phyloP scores from a whole-genome alignment of 2,797 vertebrate genomes.

The Micropoecilia bifurca region DNA sequence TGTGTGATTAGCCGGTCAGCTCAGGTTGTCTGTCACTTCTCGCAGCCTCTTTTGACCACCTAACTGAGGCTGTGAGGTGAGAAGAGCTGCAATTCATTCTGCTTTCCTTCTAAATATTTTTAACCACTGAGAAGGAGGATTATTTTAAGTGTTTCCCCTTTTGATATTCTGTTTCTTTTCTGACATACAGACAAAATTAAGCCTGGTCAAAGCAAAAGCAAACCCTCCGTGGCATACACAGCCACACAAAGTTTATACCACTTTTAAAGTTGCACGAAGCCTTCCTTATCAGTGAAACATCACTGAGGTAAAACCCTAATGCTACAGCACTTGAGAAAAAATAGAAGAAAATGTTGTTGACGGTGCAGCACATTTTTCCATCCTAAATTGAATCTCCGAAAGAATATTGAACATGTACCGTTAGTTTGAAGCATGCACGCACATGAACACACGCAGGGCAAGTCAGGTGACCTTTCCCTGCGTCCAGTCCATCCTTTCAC shows the following conservation, averaged over 20 bases:
- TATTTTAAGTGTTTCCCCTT: slow-evolving; percentile 25
- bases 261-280: slow-evolving; percentile 28
- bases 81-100: slow-evolving; percentile 6
- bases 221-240: slow-evolving; percentile 1
- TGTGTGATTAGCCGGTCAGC: slow-evolving; percentile 11
- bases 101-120: slow-evolving; percentile 1
- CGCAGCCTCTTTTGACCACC: slow-evolving; percentile 29
- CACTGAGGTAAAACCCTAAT: slow-evolving; percentile 11
- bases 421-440: slow-evolving; percentile 24
- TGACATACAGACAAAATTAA: background rate
- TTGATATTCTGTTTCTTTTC: background rate
- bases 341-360: slow-evolving; percentile 4
- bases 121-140: background rate
- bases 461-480: slow-evolving; percentile 72
- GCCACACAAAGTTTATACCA: slow-evolving; percentile 9
- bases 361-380: background rate
- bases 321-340: background rate
- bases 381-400: background rate
- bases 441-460: slow-evolving; percentile 32
- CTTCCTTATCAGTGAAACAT: slow-evolving; percentile 12
- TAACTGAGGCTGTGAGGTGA: background rate
- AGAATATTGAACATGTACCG: slow-evolving; percentile 9
- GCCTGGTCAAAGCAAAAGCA: slow-evolving; percentile 6
- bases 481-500: slow-evolving; percentile 50
- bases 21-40: slow-evolving; percentile 10